These are phyloP conservation scores for Coregonus sp. DNA, from an alignment of 2,797 vertebrate species.

Conservation along the genomic window DNA sequence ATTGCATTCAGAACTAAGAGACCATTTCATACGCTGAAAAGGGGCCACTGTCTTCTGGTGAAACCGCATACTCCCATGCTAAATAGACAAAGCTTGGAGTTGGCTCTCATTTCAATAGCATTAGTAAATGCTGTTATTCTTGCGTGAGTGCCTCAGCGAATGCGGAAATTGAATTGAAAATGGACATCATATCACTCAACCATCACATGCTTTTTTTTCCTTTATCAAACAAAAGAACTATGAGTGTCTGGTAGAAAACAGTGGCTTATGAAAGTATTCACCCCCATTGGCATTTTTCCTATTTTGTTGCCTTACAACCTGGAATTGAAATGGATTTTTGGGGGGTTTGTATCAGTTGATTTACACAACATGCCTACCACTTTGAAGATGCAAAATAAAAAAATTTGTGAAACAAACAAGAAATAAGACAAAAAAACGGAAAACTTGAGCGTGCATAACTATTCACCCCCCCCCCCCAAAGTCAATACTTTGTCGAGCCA, in stretches of 20 bases:
- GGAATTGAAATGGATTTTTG: too few relatives aligned
- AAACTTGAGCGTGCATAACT: too few relatives aligned
- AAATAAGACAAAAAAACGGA: too few relatives aligned
- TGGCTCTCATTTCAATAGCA: conserved; percentile 16
- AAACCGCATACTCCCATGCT: conserved; percentile 28
- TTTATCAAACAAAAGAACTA: not conserved
- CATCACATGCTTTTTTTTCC: not conserved
- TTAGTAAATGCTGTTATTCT: conserved; percentile 23
- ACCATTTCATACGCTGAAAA: conserved; percentile 38
- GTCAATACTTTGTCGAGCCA: too few relatives aligned
- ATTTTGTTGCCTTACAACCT: too few relatives aligned
- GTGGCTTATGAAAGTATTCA: not conserved
- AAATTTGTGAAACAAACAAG: too few relatives aligned
- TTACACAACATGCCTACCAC: too few relatives aligned
- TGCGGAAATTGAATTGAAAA: not conserved
- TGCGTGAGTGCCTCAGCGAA: conserved; percentile 17
- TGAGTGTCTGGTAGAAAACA: not conserved
- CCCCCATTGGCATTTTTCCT: too few relatives aligned
- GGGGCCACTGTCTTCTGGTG: conserved; percentile 28
- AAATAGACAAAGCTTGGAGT: conserved; percentile 16
- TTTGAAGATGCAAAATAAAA: too few relatives aligned
- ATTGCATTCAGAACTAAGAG: conserved; percentile 17
- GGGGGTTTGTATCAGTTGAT: too few relatives aligned
- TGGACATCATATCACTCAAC: not conserved
- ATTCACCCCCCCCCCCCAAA: too few relatives aligned